Evolutionary conservation across 2,113 vertebrate species (phyloP).

Genomic region (Erythrocercus mccallii): DNA sequence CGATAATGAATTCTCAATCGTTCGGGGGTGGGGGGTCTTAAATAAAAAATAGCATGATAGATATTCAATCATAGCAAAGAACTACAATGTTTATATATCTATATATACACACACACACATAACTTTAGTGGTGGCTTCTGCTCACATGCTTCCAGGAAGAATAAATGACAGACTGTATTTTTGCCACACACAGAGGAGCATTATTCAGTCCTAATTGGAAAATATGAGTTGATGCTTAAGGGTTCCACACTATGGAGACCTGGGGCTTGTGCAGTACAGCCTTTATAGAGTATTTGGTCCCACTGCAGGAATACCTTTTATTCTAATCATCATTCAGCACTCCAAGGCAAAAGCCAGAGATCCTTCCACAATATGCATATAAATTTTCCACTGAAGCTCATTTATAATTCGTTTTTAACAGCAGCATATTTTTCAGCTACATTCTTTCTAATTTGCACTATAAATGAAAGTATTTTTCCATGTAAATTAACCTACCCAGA

Average conservation of each 20-base stretch:
- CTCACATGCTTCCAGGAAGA: constrained; percentile 34
- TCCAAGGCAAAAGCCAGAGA: constrained; percentile 55
- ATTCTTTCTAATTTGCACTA: constrained; percentile 17
- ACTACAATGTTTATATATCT: not conserved
- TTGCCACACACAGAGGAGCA: constrained; percentile 45
- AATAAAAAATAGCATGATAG: not conserved
- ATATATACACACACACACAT: not conserved
- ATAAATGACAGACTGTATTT: constrained; percentile 63
- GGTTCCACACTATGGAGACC: not conserved
- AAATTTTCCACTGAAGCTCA: constrained; percentile 56
- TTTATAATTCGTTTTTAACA: constrained; percentile 60
- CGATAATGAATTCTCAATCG: not conserved
- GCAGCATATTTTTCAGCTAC: constrained; percentile 3
- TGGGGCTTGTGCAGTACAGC: not conserved
- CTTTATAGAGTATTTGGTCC: constrained; percentile 33
- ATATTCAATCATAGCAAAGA: not conserved
- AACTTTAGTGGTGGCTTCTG: constrained; percentile 34
- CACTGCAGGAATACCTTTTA: constrained; percentile 59
- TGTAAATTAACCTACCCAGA: not conserved
- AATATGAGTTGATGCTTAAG: constrained; percentile 55
- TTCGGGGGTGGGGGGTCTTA: fast-evolving
- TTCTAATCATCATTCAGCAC: constrained; percentile 49
- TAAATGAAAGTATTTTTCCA: constrained; percentile 29
- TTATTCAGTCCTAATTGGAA: constrained; percentile 65
- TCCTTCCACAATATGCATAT: constrained; percentile 53